Conservation (phyloP, 2,797 vertebrate genomes). For the Cheracebus regulus region DNA sequence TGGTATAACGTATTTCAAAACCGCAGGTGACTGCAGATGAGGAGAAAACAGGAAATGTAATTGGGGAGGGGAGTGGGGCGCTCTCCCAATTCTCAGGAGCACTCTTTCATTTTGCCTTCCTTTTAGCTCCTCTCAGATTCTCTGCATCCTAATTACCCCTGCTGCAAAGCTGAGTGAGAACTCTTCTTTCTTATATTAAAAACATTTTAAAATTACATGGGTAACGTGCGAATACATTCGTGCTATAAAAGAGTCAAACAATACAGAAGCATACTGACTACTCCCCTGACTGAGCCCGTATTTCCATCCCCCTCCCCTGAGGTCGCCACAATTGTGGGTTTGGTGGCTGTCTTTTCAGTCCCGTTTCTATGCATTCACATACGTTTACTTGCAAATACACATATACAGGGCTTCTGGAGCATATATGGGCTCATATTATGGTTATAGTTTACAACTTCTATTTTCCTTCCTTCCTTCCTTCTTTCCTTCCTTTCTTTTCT, state of each 20-base stretch:
- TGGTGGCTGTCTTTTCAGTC: not conserved
- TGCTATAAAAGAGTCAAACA: slow-evolving; percentile 40
- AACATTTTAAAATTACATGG: slow-evolving; percentile 19
- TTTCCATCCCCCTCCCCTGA: slow-evolving; percentile 28
- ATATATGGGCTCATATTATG: not conserved
- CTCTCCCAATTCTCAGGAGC: slow-evolving; percentile 16
- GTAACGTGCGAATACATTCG: slow-evolving; percentile 10
- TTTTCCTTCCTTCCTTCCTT: not conserved
- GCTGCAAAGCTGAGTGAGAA: slow-evolving; percentile 26
- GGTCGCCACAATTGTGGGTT: not conserved
- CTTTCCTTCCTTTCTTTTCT: no score
- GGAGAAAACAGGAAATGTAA: slow-evolving; percentile 90
- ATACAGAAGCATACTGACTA: not conserved
- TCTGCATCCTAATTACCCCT: slow-evolving; percentile 28
- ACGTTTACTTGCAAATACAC: not conserved
- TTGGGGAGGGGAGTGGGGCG: slow-evolving; percentile 29
- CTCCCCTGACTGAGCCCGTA: not conserved
- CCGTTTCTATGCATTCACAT: not conserved
- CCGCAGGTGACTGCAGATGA: slow-evolving; percentile 81
- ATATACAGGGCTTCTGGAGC: not conserved
- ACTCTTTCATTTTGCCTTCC: slow-evolving; percentile 46
- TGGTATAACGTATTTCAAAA: slow-evolving; percentile 85
- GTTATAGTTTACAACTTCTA: not conserved
- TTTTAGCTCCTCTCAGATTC: slow-evolving; percentile 34
- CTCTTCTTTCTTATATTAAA: slow-evolving; percentile 46